Conservation (phyloP, 2,888 invertebrate species). For the Elegia similella region DNA sequence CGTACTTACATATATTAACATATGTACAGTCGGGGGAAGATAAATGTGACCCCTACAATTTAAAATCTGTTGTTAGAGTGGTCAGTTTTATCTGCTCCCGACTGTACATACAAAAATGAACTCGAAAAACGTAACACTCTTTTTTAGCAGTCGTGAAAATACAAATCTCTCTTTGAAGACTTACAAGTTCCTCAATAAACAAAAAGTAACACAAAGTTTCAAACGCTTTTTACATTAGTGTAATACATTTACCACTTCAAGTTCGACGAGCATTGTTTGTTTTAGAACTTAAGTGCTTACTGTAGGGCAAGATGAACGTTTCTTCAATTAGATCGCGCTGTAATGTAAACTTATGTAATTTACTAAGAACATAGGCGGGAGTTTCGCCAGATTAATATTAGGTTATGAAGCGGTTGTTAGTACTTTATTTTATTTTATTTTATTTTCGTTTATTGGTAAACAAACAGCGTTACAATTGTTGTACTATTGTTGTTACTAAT, state of each 20-base stretch:
- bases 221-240: neutral
- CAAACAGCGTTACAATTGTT: too few species aligned
- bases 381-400: neutral
- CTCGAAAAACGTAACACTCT: too few species aligned
- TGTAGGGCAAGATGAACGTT: neutral
- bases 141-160: too few species aligned
- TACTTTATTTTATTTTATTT: too few species aligned
- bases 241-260: neutral
- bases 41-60: too few species aligned
- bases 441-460: too few species aligned
- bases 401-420: neutral
- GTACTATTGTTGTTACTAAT: too few species aligned
- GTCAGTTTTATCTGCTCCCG: neutral
- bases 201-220: neutral
- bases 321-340: neutral
- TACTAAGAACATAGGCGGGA: neutral
- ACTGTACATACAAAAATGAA: too few species aligned
- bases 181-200: neutral
- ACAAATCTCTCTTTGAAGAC: too few species aligned
- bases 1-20: too few species aligned
- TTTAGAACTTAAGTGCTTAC: neutral
- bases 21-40: too few species aligned
- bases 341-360: neutral
- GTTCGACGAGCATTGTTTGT: neutral
- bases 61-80: too few species aligned